Evolutionary conservation across 1,140 invertebrate species (phyloP).

Genomic region (Chymomyza costata): DNA sequence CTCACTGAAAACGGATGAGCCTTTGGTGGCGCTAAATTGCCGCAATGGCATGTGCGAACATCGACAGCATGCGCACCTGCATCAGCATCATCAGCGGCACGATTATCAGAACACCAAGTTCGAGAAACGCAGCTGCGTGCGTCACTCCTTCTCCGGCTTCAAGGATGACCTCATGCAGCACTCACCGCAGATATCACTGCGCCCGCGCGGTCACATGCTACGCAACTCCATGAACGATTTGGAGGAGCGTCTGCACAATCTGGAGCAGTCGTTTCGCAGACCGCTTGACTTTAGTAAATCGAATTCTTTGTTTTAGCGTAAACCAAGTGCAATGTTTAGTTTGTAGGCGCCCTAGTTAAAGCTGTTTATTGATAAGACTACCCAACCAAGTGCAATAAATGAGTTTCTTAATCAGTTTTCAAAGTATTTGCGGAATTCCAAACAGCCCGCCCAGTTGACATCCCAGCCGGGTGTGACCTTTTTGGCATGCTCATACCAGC

Average conservation of each 20-base stretch:
- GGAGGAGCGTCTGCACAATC: conserved; percentile 66
- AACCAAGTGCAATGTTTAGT: conserved; percentile 47
- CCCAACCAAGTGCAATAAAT: conserved; percentile 52
- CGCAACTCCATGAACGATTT: conserved; percentile 74
- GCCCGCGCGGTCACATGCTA: conserved; percentile 59
- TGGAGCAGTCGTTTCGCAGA: conserved; percentile 69
- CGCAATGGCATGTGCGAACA: conserved; percentile 79
- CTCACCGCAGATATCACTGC: conserved; percentile 64
- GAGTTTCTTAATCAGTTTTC: conserved; percentile 32
- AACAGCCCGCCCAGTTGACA: conserved; percentile 77
- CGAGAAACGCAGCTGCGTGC: conserved; percentile 61
- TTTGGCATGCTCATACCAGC: conserved; percentile 83
- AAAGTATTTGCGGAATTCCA: conserved; percentile 46
- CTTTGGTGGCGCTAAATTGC: conserved; percentile 57
- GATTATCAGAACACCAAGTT: conserved; percentile 69
- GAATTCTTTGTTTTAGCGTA: conserved; percentile 60
- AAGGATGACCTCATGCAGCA: conserved; percentile 71
- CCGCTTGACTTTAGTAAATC: conserved; percentile 68
- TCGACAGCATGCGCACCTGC: conserved; percentile 27
- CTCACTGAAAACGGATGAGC: conserved; percentile 77
- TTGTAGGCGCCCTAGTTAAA: conserved; percentile 14
- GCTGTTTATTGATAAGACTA: conserved; percentile 34
- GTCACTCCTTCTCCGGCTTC: conserved; percentile 73
- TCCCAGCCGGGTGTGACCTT: conserved; percentile 82
- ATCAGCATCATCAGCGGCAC: conserved; percentile 29